phyloP scores from a whole-genome alignment of 2,113 vertebrate genomes.

The Cynoglossus semilaevis region DNA sequence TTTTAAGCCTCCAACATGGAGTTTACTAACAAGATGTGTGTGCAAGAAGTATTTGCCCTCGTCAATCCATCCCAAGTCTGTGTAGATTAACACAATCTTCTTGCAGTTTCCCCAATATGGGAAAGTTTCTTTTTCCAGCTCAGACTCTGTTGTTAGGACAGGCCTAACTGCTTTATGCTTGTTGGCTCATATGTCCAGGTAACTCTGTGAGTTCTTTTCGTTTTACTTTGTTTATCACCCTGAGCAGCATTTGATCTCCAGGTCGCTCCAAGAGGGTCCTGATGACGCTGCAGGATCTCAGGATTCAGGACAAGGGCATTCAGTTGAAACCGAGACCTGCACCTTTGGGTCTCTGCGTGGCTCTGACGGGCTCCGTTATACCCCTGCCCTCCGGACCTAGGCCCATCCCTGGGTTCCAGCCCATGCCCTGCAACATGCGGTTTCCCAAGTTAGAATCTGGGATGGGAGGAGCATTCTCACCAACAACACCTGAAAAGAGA shows the following conservation, averaged over 20 bases:
- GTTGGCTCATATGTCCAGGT: slow-evolving; percentile 23
- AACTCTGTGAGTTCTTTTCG: slow-evolving; percentile 10
- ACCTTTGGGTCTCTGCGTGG: slow-evolving; percentile 91
- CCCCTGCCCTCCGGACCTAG: slow-evolving; percentile 92
- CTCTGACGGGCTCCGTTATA: slow-evolving; percentile 89
- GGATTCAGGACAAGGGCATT: slow-evolving; percentile 32
- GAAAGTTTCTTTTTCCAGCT: slow-evolving; percentile 47
- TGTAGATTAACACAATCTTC: slow-evolving; percentile 15
- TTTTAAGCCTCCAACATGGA: slow-evolving; percentile 50
- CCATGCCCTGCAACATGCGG: slow-evolving; percentile 96
- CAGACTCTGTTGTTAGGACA: slow-evolving; percentile 16
- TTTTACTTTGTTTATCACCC: slow-evolving; percentile 13
- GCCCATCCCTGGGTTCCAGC: slow-evolving; percentile 91
- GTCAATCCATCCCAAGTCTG: slow-evolving; percentile 10
- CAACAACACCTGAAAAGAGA: slow-evolving; percentile 82
- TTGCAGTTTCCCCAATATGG: slow-evolving; percentile 69
- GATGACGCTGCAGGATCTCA: slow-evolving; percentile 1
- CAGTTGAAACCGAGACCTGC: slow-evolving; percentile 93
- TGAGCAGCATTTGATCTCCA: slow-evolving; percentile 33
- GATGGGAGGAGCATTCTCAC: slow-evolving; percentile 86
- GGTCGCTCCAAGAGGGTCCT: not conserved
- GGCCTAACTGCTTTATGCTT: slow-evolving; percentile 14
- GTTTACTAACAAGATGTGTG: slow-evolving; percentile 27
- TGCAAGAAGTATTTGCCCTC: slow-evolving; percentile 7
- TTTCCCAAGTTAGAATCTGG: slow-evolving; percentile 90